These are phyloP conservation scores for Euwallacea similis DNA, from an alignment of 1,140 invertebrate genomes.

Conservation along the genomic window DNA sequence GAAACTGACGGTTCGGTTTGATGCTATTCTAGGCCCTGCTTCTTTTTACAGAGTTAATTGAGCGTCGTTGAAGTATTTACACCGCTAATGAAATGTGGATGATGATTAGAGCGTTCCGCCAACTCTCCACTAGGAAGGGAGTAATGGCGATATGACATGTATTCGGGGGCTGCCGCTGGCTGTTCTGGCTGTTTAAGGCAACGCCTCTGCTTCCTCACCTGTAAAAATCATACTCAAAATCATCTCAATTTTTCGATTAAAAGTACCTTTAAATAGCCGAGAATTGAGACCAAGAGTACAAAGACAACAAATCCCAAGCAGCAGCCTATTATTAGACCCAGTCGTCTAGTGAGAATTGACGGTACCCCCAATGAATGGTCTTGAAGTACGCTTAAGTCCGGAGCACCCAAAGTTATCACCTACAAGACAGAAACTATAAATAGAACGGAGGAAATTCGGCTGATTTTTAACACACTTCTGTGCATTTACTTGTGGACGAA, in stretches of 20 bases:
- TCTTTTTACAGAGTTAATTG: background rate
- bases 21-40: no score
- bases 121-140: conserved; percentile 61
- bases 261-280: conserved; percentile 74
- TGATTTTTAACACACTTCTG: conserved; percentile 59
- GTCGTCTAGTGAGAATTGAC: conserved; percentile 71
- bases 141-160: conserved; percentile 73
- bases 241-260: background rate
- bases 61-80: conserved; percentile 39
- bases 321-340: conserved; percentile 82
- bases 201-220: conserved; percentile 76
- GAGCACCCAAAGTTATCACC: conserved; percentile 68
- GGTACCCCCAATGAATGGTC: conserved; percentile 66
- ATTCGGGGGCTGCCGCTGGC: conserved; percentile 62
- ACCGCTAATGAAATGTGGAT: conserved; percentile 52
- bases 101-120: conserved; percentile 46
- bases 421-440: conserved; percentile 1
- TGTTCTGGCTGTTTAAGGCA: conserved; percentile 67
- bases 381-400: conserved; percentile 65
- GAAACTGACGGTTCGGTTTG: no score
- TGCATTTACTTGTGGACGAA: conserved; percentile 73
- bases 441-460: background rate
- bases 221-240: conserved; percentile 4
- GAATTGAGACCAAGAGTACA: conserved; percentile 74
- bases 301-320: conserved; percentile 85